These are phyloP conservation scores for Drosophila lacertosa DNA, from an alignment of 1,140 invertebrate species.

Conservation along the genomic window DNA sequence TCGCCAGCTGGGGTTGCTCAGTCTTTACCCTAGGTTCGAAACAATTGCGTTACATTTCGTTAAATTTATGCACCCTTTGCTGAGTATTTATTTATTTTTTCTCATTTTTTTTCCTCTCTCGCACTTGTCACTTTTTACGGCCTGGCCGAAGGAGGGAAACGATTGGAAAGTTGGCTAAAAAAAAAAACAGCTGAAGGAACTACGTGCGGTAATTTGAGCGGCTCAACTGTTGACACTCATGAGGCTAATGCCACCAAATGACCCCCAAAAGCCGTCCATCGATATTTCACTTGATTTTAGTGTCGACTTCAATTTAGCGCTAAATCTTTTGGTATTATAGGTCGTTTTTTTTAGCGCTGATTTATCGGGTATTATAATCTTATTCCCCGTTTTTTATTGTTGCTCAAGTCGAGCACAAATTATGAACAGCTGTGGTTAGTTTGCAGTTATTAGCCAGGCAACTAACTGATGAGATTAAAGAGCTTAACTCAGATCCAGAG, in stretches of 20 bases:
- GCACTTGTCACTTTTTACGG: slow-evolving; percentile 75
- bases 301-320: slow-evolving; percentile 67
- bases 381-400: neutral
- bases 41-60: slow-evolving; percentile 77
- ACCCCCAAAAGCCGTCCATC: slow-evolving; percentile 67
- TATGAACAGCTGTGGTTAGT: slow-evolving; percentile 21
- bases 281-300: slow-evolving; percentile 75
- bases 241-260: slow-evolving; percentile 68
- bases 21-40: slow-evolving; percentile 49
- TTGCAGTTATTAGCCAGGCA: neutral
- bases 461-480: no score
- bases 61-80: slow-evolving; percentile 78
- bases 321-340: slow-evolving; percentile 28
- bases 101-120: slow-evolving; percentile 27
- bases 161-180: slow-evolving; percentile 44
- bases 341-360: slow-evolving; percentile 41
- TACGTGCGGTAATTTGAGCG: slow-evolving; percentile 62
- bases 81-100: slow-evolving; percentile 2
- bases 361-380: slow-evolving; percentile 30
- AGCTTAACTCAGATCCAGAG: no score
- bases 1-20: slow-evolving; percentile 40
- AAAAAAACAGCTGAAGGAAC: slow-evolving; percentile 22
- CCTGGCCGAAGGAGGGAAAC: neutral
- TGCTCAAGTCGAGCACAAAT: slow-evolving; percentile 2
- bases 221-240: slow-evolving; percentile 49